Percentiles rank a stretch among this genome's conserved stretches.
Conservation (phyloP, 2,888 invertebrate genomes). For the Mythimna vitellina region DNA sequence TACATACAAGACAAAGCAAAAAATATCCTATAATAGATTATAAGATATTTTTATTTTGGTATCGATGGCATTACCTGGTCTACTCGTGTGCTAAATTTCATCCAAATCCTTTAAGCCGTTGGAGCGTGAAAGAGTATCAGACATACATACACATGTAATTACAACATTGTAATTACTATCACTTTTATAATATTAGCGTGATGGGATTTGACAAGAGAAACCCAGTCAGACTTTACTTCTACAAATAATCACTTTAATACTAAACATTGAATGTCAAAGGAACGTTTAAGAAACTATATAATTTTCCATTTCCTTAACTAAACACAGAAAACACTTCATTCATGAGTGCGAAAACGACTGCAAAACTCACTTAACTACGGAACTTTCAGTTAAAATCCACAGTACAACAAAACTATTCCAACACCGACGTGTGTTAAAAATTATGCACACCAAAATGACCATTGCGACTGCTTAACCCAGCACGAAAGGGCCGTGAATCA, state of each 20-base stretch:
- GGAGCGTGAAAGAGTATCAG: no score
- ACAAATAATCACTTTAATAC: not conserved
- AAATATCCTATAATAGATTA: no score
- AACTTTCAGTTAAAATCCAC: not conserved
- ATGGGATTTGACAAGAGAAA: not conserved
- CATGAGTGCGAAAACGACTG: not conserved
- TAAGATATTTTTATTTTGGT: no score
- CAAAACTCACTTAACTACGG: not conserved
- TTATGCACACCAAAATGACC: constrained; percentile 40
- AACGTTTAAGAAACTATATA: not conserved
- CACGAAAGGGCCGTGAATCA: constrained; percentile 50
- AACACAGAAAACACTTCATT: not conserved
- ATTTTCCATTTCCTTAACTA: not conserved
- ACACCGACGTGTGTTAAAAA: constrained; percentile 27
- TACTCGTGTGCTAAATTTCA: no score
- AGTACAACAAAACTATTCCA: constrained; percentile 8
- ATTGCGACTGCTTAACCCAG: constrained; percentile 43
- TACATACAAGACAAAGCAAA: no score
- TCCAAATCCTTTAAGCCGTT: no score
- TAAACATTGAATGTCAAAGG: not conserved
- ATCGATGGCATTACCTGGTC: no score
- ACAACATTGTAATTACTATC: no score
- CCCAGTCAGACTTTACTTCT: not conserved
- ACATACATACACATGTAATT: no score
- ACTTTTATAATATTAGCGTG: no score